Conservation (phyloP, 2,888 invertebrate species). For the Drosophila seclusa region DNA sequence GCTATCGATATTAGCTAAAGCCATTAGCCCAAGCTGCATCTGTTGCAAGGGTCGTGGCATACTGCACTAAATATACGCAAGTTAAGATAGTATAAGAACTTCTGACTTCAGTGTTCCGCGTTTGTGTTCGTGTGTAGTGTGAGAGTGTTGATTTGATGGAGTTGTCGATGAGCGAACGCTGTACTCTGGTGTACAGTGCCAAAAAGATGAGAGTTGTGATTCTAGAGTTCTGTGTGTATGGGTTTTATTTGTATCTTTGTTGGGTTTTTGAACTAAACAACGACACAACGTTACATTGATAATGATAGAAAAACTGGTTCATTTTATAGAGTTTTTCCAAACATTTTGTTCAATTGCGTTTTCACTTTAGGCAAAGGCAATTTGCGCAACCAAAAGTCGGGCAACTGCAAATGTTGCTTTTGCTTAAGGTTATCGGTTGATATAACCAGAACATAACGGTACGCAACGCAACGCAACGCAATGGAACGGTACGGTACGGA, state of each 20-base stretch:
- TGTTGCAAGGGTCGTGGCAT: constrained; percentile 34
- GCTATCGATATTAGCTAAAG: constrained; percentile 42
- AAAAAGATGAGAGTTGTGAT: constrained; percentile 25
- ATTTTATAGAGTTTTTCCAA: constrained; percentile 39
- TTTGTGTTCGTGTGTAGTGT: constrained; percentile 20
- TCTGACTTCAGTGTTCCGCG: constrained; percentile 19
- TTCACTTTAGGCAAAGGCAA: constrained; percentile 35
- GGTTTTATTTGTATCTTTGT: constrained; percentile 38
- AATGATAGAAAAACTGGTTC: constrained; percentile 55
- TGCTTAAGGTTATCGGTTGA: constrained; percentile 27
- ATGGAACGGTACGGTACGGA: constrained; percentile 3
- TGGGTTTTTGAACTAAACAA: constrained; percentile 68
- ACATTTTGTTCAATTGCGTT: constrained; percentile 36
- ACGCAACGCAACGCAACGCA: constrained; percentile 25
- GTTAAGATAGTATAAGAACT: constrained; percentile 13
- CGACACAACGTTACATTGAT: constrained; percentile 74
- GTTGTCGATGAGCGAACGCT: constrained; percentile 41
- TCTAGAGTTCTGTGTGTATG: constrained; percentile 11
- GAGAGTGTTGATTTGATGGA: constrained; percentile 27
- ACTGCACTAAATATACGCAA: constrained; percentile 25
- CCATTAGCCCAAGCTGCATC: constrained; percentile 24
- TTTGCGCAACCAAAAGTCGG: constrained; percentile 11
- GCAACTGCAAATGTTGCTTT: constrained; percentile 27
- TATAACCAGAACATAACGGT: constrained; percentile 35
- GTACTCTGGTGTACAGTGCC: constrained; percentile 21